Conservation (phyloP, 1,140 invertebrate species). For the Polypedilum vanderplanki region DNA sequence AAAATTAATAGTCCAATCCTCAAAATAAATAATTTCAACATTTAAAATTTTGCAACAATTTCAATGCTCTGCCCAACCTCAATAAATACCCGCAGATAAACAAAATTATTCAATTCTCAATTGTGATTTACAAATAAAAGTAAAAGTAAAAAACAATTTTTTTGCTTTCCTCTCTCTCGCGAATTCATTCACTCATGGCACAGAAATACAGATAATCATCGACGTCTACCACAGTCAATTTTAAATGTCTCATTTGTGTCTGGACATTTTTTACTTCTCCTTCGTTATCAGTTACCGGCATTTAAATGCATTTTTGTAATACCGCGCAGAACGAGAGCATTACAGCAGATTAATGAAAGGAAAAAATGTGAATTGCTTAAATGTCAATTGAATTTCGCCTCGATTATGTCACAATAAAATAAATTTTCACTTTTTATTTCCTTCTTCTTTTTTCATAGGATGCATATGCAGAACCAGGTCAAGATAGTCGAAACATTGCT, state of each 20-base stretch:
- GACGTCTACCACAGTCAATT: neutral
- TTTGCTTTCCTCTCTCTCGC: neutral
- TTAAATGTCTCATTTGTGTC: constrained; percentile 18
- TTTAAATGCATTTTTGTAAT: constrained; percentile 4
- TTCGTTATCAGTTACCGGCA: no score
- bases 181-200: neutral
- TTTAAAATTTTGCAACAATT: no score
- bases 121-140: neutral
- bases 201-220: neutral
- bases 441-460: constrained; percentile 54
- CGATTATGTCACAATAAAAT: neutral
- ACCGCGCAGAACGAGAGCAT: neutral
- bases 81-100: neutral
- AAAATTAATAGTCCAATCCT: neutral
- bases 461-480: constrained; percentile 68
- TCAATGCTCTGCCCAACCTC: neutral
- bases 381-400: neutral
- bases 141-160: neutral
- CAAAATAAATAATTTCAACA: neutral
- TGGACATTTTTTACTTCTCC: neutral
- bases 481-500: constrained; percentile 78
- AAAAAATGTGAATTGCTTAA: neutral
- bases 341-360: neutral
- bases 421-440: constrained; percentile 29
- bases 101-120: constrained; percentile 4